phyloP scores from a whole-genome alignment of 2,113 vertebrate species.

The Aldabrachelys gigantea region DNA sequence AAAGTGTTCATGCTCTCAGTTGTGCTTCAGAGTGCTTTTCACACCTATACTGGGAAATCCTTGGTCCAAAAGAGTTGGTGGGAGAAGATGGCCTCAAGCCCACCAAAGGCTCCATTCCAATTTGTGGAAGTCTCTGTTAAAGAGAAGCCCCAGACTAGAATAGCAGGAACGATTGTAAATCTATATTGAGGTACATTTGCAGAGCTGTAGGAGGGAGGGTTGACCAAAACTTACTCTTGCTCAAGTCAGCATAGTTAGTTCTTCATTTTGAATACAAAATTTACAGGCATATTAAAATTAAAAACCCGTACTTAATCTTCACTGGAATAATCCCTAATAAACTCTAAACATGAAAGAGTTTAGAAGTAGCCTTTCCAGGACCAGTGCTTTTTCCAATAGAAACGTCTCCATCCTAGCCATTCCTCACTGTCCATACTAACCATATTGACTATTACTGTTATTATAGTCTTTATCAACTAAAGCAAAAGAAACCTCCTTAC shows the following conservation, averaged over 20 bases:
- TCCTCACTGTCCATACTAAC: neutral
- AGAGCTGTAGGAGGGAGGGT: neutral
- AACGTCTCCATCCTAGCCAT: neutral
- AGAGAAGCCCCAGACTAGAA: neutral
- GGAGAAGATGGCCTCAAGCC: neutral
- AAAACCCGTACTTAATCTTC: neutral
- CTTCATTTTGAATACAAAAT: neutral
- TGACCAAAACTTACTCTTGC: neutral
- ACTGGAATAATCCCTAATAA: conserved; percentile 23
- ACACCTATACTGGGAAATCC: too few relatives aligned
- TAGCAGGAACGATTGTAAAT: neutral
- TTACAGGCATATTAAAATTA: conserved; percentile 38
- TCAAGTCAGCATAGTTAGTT: conserved; percentile 33
- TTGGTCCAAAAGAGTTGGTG: neutral
- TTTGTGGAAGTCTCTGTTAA: conserved; percentile 6
- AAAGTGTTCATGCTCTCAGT: neutral
- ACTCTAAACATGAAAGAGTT: conserved; percentile 24
- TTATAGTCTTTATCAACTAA: too few relatives aligned
- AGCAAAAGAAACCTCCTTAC: too few relatives aligned
- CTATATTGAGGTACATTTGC: neutral
- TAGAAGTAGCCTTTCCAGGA: neutral
- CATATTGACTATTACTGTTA: too few relatives aligned
- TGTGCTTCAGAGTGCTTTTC: neutral
- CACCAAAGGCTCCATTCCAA: conserved; percentile 3
- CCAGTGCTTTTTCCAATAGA: neutral